Conservation (phyloP, 2,113 vertebrate species). For the Onychorhynchus coronatus region DNA sequence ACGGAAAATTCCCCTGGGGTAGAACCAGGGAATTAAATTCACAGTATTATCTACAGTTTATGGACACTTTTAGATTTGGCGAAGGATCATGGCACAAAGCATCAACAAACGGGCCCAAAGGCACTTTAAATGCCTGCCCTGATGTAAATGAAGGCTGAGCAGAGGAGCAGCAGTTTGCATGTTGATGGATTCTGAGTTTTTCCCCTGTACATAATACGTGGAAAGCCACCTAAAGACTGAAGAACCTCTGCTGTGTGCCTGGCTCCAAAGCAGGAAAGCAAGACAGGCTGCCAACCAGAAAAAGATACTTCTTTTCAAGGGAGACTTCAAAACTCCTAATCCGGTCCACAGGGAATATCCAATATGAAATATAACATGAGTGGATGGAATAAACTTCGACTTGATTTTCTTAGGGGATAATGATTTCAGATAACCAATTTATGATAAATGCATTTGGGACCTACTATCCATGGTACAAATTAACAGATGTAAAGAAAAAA, state of each 20-base stretch:
- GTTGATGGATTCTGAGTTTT: background rate
- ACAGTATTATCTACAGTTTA: background rate
- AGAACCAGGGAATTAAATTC: background rate
- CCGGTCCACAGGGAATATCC: background rate
- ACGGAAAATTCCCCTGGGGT: background rate
- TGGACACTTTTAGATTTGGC: background rate
- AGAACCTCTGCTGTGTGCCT: background rate
- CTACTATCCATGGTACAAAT: background rate
- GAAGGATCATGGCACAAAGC: background rate
- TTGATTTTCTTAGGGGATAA: constrained; percentile 16
- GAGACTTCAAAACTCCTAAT: background rate
- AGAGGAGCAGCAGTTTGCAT: background rate
- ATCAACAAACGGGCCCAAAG: background rate
- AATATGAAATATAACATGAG: background rate
- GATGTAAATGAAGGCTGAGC: background rate
- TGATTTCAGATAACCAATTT: background rate
- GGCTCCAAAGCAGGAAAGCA: background rate
- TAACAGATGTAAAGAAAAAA: background rate
- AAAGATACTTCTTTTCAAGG: background rate
- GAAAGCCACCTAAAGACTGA: background rate
- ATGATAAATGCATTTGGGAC: background rate
- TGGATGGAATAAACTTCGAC: constrained; percentile 3
- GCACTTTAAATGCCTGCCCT: background rate
- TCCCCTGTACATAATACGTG: background rate
- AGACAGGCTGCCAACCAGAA: background rate